Conservation (phyloP, 2,113 vertebrate genomes). For the Campylomormyrus tamandua region DNA sequence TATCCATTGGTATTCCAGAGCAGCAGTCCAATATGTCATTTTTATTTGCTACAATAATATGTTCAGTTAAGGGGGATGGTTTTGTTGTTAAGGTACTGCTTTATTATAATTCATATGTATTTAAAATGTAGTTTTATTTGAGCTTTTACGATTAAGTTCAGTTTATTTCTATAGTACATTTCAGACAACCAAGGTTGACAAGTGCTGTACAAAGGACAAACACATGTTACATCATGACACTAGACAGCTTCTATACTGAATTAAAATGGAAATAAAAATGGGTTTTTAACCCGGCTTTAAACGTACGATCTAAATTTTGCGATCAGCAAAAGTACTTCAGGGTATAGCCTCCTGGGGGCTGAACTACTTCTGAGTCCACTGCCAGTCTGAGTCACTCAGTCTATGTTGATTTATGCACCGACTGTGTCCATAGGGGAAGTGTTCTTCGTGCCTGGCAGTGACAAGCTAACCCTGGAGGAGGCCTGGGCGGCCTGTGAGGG, state of each 20-base stretch:
- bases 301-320: no score
- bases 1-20: not conserved
- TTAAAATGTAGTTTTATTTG: not conserved
- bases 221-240: no score
- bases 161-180: no score
- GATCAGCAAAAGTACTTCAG: not conserved
- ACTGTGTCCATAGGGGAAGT: constrained; percentile 66
- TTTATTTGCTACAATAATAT: not conserved
- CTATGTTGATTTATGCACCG: not conserved
- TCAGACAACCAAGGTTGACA: no score
- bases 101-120: not conserved
- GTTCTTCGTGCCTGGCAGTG: constrained; percentile 58
- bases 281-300: no score
- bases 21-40: not conserved
- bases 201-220: no score
- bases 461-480: constrained; percentile 71
- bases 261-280: no score
- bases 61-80: not conserved
- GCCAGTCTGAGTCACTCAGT: not conserved
- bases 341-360: not conserved
- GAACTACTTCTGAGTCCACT: not conserved
- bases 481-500: constrained; percentile 60
- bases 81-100: not conserved
- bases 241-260: no score
- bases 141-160: not conserved